phyloP scores from a whole-genome alignment of 2,113 vertebrate species.

The Gadus chalcogrammus region DNA sequence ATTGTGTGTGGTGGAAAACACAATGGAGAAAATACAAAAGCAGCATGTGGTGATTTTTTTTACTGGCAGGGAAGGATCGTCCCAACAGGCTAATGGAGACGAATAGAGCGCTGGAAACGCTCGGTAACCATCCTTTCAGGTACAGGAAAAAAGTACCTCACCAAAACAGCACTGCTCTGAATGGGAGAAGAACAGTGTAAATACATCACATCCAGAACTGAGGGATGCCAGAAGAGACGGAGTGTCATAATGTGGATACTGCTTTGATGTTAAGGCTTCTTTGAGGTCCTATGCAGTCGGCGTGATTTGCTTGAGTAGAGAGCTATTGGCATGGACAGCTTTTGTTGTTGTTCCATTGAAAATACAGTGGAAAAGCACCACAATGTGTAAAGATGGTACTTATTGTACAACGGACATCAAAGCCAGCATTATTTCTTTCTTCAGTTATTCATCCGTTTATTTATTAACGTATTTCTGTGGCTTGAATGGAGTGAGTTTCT shows the following conservation, averaged over 20 bases:
- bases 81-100: slow-evolving; percentile 51
- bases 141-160: slow-evolving; percentile 41
- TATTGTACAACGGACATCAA: too few relatives aligned
- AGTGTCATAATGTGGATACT: slow-evolving; percentile 46
- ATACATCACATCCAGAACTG: slow-evolving; percentile 43
- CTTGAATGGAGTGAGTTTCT: too few relatives aligned
- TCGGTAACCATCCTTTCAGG: slow-evolving; percentile 21
- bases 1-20: slow-evolving; percentile 10
- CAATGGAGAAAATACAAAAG: slow-evolving; percentile 21
- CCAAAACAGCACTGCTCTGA: slow-evolving; percentile 28
- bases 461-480: too few relatives aligned
- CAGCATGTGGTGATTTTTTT: slow-evolving; percentile 12
- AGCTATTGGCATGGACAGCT: background rate
- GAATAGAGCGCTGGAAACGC: slow-evolving; percentile 44
- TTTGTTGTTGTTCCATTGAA: background rate
- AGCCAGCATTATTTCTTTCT: too few relatives aligned
- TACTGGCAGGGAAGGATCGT: slow-evolving; percentile 35
- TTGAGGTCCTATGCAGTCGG: slow-evolving; percentile 19
- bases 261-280: slow-evolving; percentile 45
- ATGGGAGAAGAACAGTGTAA: slow-evolving; percentile 29
- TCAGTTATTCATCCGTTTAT: too few relatives aligned
- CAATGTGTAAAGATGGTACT: background rate
- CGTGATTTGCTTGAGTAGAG: slow-evolving; percentile 4
- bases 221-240: slow-evolving; percentile 36
- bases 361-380: background rate